These are phyloP conservation scores for Mycetomoellerius zeteki DNA, from an alignment of 1,140 invertebrate species.

Conservation along the genomic window DNA sequence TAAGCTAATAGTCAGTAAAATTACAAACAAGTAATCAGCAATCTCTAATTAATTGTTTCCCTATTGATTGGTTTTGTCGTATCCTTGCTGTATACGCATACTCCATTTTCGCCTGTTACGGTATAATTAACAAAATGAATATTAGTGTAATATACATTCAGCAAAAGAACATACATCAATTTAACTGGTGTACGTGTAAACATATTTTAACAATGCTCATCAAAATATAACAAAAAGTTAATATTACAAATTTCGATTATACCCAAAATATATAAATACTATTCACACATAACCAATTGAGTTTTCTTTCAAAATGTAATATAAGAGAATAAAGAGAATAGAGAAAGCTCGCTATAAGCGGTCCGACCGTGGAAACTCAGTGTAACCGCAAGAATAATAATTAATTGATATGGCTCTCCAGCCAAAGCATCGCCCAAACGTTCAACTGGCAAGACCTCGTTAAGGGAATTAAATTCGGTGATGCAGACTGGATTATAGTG, in stretches of 20 bases:
- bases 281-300: neutral
- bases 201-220: slow-evolving; percentile 1
- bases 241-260: neutral
- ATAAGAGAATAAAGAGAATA: slow-evolving; percentile 44
- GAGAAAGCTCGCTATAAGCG: slow-evolving; percentile 9
- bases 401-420: slow-evolving; percentile 81
- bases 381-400: slow-evolving; percentile 78
- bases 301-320: slow-evolving; percentile 20
- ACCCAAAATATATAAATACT: neutral
- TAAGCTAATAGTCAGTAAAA: slow-evolving; percentile 56
- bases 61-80: slow-evolving; percentile 57
- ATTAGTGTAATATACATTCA: slow-evolving; percentile 1
- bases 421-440: slow-evolving; percentile 70
- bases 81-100: slow-evolving; percentile 14
- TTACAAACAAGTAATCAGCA: slow-evolving; percentile 55
- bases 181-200: neutral
- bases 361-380: slow-evolving; percentile 28
- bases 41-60: slow-evolving; percentile 68
- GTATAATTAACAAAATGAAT: slow-evolving; percentile 35
- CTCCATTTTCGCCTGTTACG: slow-evolving; percentile 14
- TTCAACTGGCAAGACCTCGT: slow-evolving; percentile 72
- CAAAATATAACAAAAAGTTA: neutral
- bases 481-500: slow-evolving; percentile 76
- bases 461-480: slow-evolving; percentile 80
- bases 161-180: neutral